These are phyloP conservation scores for Siniperca obscura DNA, from an alignment of 2,797 vertebrate species.

Conservation along the genomic window DNA sequence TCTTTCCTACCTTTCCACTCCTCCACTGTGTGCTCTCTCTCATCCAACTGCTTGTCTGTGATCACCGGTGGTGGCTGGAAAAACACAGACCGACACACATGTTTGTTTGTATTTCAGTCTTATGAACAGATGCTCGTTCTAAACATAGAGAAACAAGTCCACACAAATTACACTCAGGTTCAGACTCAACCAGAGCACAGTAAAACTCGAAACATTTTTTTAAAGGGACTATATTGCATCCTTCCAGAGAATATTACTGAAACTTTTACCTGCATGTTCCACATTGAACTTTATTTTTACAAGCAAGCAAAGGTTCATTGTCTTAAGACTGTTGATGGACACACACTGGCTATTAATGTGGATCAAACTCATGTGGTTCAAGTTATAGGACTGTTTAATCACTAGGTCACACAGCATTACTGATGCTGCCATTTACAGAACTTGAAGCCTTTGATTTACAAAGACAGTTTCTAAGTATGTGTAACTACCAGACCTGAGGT, in stretches of 20 bases:
- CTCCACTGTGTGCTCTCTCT: slow-evolving; percentile 97
- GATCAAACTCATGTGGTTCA: slow-evolving; percentile 1
- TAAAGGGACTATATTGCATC: neutral
- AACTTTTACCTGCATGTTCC: neutral
- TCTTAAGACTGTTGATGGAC: neutral
- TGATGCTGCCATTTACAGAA: neutral
- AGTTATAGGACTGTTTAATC: neutral
- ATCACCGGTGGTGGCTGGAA: slow-evolving; percentile 95
- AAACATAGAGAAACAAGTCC: neutral
- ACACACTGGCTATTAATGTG: neutral
- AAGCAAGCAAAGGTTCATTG: neutral
- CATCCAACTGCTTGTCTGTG: slow-evolving; percentile 97
- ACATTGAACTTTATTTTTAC: neutral
- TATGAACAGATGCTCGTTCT: slow-evolving; percentile 2
- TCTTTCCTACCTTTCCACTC: slow-evolving; percentile 95
- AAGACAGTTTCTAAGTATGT: neutral
- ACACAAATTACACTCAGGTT: neutral
- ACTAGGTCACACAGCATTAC: neutral
- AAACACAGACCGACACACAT: neutral
- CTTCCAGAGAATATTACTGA: neutral
- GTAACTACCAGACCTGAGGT: neutral
- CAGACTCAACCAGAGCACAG: neutral
- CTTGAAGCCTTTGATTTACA: neutral
- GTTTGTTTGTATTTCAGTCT: slow-evolving; percentile 5
- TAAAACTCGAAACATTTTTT: neutral